Percentiles rank a stretch among this genome's conserved stretches.
Conservation (phyloP, 1,140 invertebrate genomes). For the Pristionchus pacificus region DNA sequence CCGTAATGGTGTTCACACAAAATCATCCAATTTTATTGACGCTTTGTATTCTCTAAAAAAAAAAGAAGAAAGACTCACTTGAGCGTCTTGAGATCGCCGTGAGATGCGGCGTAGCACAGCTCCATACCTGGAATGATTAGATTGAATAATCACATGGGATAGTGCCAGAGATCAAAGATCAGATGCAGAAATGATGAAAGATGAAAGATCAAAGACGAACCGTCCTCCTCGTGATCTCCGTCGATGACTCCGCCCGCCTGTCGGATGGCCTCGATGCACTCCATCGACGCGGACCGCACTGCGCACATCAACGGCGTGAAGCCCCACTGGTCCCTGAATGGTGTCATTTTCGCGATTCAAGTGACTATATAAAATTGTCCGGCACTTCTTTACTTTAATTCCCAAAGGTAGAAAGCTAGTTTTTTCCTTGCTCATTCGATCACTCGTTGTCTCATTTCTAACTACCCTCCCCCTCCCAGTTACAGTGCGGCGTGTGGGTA, state of each 20-base stretch:
- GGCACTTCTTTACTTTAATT: too few relatives aligned
- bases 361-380: neutral
- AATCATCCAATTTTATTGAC: too few relatives aligned
- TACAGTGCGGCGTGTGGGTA: neutral
- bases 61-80: too few relatives aligned
- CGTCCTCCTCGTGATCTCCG: slow-evolving; percentile 35
- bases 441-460: too few relatives aligned
- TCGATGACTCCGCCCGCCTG: slow-evolving; percentile 47
- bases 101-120: slow-evolving; percentile 47
- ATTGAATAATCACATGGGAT: slow-evolving; percentile 2
- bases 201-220: slow-evolving; percentile 15
- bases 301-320: slow-evolving; percentile 50
- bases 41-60: too few relatives aligned
- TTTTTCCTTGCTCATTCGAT: too few relatives aligned
- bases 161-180: slow-evolving; percentile 6
- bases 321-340: slow-evolving; percentile 47
- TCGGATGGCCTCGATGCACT: slow-evolving; percentile 41
- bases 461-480: slow-evolving; percentile 6
- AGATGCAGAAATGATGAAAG: neutral
- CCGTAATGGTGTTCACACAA: neutral
- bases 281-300: slow-evolving; percentile 45
- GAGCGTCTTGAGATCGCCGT: slow-evolving; percentile 43
- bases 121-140: slow-evolving; percentile 44
- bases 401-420: neutral
- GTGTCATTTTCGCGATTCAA: neutral